phyloP scores from a whole-genome alignment of 2,113 vertebrate species.

The Sisor rabdophorus region DNA sequence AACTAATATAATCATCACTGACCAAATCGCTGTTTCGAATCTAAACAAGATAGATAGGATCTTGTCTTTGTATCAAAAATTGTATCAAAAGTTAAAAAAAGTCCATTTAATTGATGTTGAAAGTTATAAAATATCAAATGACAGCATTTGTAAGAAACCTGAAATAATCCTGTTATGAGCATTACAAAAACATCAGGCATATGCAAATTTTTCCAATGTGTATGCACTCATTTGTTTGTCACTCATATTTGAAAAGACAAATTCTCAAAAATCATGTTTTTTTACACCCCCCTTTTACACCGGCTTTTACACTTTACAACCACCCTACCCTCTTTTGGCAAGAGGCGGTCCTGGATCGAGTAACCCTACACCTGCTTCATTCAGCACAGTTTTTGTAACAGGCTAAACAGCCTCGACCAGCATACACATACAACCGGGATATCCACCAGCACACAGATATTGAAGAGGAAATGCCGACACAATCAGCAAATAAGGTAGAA shows the following conservation, averaged over 20 bases:
- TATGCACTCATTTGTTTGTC: no score
- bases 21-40: no score
- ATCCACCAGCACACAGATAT: background rate
- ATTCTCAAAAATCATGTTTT: background rate
- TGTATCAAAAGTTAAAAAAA: no score
- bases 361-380: conserved; percentile 85
- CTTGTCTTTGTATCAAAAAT: no score
- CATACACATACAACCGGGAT: conserved; percentile 43
- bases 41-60: no score
- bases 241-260: background rate
- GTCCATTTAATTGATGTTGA: no score
- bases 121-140: no score
- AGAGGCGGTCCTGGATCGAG: conserved; percentile 74
- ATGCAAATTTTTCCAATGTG: no score
- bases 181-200: no score
- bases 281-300: conserved; percentile 20
- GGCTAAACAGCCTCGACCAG: conserved; percentile 81
- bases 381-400: conserved; percentile 75
- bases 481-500: background rate
- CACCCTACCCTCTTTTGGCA: conserved; percentile 13
- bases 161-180: no score
- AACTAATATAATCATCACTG: no score
- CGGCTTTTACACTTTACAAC: conserved; percentile 16
- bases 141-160: no score
- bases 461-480: conserved; percentile 30